phyloP scores from a whole-genome alignment of 2,888 invertebrate genomes.

The Halocaridina rubra region DNA sequence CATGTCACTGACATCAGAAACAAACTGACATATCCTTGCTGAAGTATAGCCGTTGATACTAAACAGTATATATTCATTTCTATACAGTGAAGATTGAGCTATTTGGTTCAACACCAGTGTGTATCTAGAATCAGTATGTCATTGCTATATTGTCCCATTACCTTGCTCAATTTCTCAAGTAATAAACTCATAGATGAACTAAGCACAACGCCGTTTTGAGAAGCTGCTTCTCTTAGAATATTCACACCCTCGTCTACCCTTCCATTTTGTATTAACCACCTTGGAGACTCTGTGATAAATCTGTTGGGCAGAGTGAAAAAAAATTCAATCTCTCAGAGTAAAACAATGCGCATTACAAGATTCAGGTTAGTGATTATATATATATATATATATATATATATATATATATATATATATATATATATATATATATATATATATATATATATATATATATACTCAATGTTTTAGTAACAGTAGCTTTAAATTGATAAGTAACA shows the following conservation, averaged over 20 bases:
- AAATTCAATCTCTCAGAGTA: neutral
- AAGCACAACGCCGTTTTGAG: neutral
- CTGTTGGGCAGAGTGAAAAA: neutral
- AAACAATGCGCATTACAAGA: too few relatives aligned
- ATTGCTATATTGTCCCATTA: too few relatives aligned
- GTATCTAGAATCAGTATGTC: too few relatives aligned
- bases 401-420: neutral
- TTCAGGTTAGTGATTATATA: neutral
- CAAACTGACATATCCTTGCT: too few relatives aligned
- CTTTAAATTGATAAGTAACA: too few relatives aligned
- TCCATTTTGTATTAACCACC: neutral
- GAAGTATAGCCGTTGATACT: too few relatives aligned
- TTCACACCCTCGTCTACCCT: neutral
- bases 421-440: neutral
- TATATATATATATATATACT: neutral
- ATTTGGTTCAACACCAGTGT: too few relatives aligned
- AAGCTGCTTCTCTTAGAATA: neutral
- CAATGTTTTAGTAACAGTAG: neutral
- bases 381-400: neutral
- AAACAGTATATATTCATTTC: too few relatives aligned
- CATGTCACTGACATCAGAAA: too few relatives aligned
- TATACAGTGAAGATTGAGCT: too few relatives aligned
- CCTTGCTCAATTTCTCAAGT: neutral
- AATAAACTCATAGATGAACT: neutral
- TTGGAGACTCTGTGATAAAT: neutral